Evolutionary conservation across 2,888 invertebrate species (phyloP).

Genomic region (Coelinius sp.): DNA sequence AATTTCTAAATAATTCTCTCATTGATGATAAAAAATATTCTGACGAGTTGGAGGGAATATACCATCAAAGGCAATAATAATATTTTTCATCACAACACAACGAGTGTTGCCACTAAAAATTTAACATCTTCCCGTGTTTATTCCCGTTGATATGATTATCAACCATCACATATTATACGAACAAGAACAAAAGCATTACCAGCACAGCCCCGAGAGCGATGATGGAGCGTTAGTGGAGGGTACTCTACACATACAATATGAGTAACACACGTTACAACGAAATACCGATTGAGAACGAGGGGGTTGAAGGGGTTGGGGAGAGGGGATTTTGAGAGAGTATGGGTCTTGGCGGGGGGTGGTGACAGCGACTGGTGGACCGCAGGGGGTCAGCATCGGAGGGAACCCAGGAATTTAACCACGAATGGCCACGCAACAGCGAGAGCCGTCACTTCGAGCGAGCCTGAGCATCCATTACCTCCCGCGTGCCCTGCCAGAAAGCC

Average conservation of each 20-base stretch:
- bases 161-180: constrained; percentile 10
- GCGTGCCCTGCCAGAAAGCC: constrained; percentile 66
- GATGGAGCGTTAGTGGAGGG: constrained; percentile 22
- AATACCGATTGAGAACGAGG: constrained; percentile 5
- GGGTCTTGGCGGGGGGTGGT: constrained; percentile 71
- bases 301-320: neutral
- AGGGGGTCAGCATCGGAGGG: constrained; percentile 74
- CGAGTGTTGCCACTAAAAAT: neutral
- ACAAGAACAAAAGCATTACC: constrained; percentile 14
- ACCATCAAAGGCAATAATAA: neutral
- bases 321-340: constrained; percentile 47
- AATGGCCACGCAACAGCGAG: constrained; percentile 70
- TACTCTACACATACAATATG: constrained; percentile 2
- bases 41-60: neutral
- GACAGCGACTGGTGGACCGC: constrained; percentile 69
- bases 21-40: neutral
- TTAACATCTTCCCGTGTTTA: neutral
- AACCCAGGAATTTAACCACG: constrained; percentile 73
- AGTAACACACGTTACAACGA: neutral
- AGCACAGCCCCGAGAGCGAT: neutral
- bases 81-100: neutral
- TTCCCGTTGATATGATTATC: constrained; percentile 17
- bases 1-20: neutral
- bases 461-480: constrained; percentile 69
- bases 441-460: constrained; percentile 70